These are phyloP conservation scores for Amiota mariae DNA, from an alignment of 2,888 invertebrate species.

Conservation along the genomic window DNA sequence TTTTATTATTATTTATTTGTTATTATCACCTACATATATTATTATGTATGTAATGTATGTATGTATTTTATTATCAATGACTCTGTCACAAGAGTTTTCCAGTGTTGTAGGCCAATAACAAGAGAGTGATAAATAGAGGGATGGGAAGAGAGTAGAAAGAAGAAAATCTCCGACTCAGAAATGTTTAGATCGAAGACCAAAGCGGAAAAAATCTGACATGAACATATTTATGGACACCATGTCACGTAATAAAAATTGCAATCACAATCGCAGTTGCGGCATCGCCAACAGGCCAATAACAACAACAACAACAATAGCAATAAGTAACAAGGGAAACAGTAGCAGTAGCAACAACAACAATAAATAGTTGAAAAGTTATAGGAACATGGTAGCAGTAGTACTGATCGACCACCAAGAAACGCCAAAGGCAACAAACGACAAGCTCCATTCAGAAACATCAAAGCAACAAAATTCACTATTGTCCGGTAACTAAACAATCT, in stretches of 20 bases:
- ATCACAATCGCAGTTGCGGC: conserved; percentile 49
- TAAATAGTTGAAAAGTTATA: conserved; percentile 5
- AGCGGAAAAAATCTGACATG: conserved; percentile 23
- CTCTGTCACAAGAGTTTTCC: too few relatives aligned
- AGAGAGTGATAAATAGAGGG: too few relatives aligned
- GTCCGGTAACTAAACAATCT: background rate
- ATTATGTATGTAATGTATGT: too few relatives aligned
- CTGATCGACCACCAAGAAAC: conserved; percentile 23
- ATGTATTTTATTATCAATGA: too few relatives aligned
- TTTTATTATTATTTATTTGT: too few relatives aligned
- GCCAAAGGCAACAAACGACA: conserved; percentile 12
- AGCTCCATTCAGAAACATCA: conserved; percentile 5
- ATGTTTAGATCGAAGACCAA: too few relatives aligned
- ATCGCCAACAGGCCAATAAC: conserved; percentile 35
- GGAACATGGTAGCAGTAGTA: background rate
- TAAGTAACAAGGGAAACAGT: conserved; percentile 27
- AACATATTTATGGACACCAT: conserved; percentile 60
- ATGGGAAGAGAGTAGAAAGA: too few relatives aligned
- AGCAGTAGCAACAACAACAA: conserved; percentile 32
- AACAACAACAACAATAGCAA: conserved; percentile 29
- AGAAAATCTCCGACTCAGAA: too few relatives aligned
- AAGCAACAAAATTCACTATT: conserved; percentile 35
- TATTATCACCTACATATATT: too few relatives aligned
- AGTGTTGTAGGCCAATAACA: too few relatives aligned
- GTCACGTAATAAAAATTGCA: conserved; percentile 61